Percentiles rank a stretch among this genome's conserved stretches.
phyloP scores from a whole-genome alignment of 2,797 vertebrate species.

The Heliangelus exortis region DNA sequence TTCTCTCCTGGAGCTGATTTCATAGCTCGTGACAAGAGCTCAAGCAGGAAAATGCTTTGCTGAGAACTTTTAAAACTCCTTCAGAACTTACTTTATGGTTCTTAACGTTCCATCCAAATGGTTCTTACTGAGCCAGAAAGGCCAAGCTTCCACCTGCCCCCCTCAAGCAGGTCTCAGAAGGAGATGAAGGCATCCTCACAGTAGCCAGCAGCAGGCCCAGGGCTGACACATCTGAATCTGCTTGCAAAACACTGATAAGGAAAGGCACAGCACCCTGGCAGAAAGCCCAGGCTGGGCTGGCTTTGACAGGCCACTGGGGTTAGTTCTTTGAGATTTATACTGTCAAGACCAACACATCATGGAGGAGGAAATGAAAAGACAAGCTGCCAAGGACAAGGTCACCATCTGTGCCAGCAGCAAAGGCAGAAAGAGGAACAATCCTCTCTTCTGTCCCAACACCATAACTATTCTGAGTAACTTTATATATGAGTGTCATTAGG shows the following conservation, averaged over 20 bases:
- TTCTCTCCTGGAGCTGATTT: background rate
- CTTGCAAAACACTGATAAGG: background rate
- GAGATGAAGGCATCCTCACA: background rate
- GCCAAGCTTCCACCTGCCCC: background rate
- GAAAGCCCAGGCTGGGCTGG: background rate
- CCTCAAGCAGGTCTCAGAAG: background rate
- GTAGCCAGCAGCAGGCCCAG: background rate
- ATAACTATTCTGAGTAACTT: background rate
- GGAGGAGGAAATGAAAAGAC: background rate
- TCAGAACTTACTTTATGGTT: background rate
- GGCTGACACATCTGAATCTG: no score
- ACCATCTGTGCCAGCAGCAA: background rate
- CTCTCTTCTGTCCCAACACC: background rate
- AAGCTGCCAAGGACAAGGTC: background rate
- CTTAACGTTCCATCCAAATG: background rate
- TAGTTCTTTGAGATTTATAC: background rate
- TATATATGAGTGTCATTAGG: background rate
- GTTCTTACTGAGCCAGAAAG: background rate
- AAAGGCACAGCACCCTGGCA: background rate
- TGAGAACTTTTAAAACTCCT: background rate
- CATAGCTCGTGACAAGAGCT: background rate
- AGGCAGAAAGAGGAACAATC: background rate
- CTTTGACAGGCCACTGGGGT: background rate
- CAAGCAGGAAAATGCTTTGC: background rate
- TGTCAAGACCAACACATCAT: accelerated